Base-by-base conservation (phyloP, 2,888 invertebrate genomes). In the Eumacrocentrus americanus region DNA sequence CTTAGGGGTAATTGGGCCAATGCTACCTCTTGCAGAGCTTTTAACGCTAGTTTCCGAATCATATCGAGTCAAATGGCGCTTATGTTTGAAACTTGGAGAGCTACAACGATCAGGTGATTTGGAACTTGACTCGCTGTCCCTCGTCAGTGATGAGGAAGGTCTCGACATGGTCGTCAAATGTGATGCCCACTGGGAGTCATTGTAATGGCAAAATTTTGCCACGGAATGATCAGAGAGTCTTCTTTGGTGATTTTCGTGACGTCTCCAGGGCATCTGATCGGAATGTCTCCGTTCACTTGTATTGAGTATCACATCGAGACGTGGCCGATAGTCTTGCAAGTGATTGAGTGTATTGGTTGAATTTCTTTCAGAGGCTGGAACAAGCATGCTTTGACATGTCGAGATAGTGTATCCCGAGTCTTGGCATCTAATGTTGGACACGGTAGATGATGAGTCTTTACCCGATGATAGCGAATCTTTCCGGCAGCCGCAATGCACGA, bases 371-470 rank as follows among this genome's bases (percentile, higher is more conserved):
- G 73, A 71, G 34, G 68, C 73, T 7, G 70, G 64, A 7, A 70
- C 66, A 44, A 76, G 62, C 16, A 69, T 67, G 53, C 73, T 77
- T 62, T 77, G 77, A 60, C 75, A 77, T 44, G 77, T 77, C 18
- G 76, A 74, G 42, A 74, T 66, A 11, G 76, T 77, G 52, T 67
- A 69, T 2, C 66, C 62, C 11, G 77, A 77, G 48, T 72, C 75
- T 52, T 71, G 70, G 3, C 25, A 23, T 55, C 73, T 63, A 54
- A 46, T 70, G 16, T 63, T 59, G 22, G 65, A 67, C 20, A 64
- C 64, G 52, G 53, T 67, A 0, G 65, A 67, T 29, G 61, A 53
- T 2, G 70, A 71, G 42, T 69, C 68, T 57, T 64, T 67, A 1
- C 57, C 44, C 20, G 68, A 68, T 12, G 63, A 50, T 5, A 68